Evolutionary conservation across 2,797 vertebrate genomes (phyloP).

Genomic region (Oophaga sylvatica): DNA sequence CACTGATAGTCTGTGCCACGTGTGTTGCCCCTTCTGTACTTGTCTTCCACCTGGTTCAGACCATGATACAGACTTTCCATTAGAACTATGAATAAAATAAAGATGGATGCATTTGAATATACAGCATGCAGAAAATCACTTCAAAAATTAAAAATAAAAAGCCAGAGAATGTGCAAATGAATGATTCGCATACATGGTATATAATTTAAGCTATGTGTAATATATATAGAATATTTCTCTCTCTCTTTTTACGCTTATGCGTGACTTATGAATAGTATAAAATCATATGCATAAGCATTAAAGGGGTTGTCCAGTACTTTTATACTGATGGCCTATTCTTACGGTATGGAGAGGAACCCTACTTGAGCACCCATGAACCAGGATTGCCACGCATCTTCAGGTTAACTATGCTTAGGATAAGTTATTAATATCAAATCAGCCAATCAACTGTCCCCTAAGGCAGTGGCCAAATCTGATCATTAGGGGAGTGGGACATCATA

Average conservation of each 20-base stretch:
- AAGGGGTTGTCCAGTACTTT: too few relatives aligned
- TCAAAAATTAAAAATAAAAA: constrained; percentile 58
- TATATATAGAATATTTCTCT: neutral
- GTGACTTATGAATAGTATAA: neutral
- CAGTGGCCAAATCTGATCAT: too few relatives aligned
- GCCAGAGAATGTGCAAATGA: constrained; percentile 43
- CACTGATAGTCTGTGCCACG: constrained; percentile 99
- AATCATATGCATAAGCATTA: too few relatives aligned
- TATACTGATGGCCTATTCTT: too few relatives aligned
- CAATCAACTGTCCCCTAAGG: too few relatives aligned
- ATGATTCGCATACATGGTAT: neutral
- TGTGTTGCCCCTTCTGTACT: constrained; percentile 92
- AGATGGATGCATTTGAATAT: constrained; percentile 82
- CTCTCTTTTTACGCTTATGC: neutral
- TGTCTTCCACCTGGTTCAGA: constrained; percentile 99
- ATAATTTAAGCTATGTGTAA: neutral
- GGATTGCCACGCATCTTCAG: too few relatives aligned
- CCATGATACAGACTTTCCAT: constrained; percentile 99
- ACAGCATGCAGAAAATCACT: constrained; percentile 58
- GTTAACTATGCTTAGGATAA: too few relatives aligned
- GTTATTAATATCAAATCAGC: too few relatives aligned
- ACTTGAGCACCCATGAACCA: too few relatives aligned
- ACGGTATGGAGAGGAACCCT: too few relatives aligned
- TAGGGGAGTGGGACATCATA: too few relatives aligned
- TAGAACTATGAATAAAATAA: constrained; percentile 99